A percentile compares a stretch with the other conserved stretches of the same genome.
These are phyloP conservation scores for Asteroscopus sphinx DNA, from an alignment of 2,888 invertebrate species.

Conservation along the genomic window DNA sequence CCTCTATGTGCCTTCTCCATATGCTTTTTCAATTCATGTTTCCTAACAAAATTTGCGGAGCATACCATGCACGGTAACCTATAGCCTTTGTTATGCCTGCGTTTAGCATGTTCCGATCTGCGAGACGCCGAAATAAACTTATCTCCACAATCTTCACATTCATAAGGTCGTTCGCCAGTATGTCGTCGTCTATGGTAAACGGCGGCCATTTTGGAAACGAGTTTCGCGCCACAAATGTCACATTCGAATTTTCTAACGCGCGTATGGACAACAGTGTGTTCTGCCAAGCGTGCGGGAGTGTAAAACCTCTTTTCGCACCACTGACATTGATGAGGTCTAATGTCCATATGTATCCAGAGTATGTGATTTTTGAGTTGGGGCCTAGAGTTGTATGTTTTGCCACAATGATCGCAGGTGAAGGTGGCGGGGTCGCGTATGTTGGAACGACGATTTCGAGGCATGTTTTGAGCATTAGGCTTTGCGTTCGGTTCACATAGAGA, in stretches of 20 bases:
- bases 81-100: slow-evolving; percentile 77
- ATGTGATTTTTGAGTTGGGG: slow-evolving; percentile 84
- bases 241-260: slow-evolving; percentile 87
- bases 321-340: slow-evolving; percentile 85
- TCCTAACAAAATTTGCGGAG: slow-evolving; percentile 72
- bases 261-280: slow-evolving; percentile 88
- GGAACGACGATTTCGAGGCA: slow-evolving; percentile 72
- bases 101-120: slow-evolving; percentile 80
- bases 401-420: slow-evolving; percentile 81
- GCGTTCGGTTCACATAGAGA: slow-evolving; percentile 80
- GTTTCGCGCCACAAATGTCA: slow-evolving; percentile 84
- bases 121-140: slow-evolving; percentile 82
- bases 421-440: slow-evolving; percentile 81
- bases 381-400: slow-evolving; percentile 76
- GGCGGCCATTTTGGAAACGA: slow-evolving; percentile 84
- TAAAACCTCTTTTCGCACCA: slow-evolving; percentile 88
- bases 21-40: slow-evolving; percentile 76
- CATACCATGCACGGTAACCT: slow-evolving; percentile 74
- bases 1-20: slow-evolving; percentile 69
- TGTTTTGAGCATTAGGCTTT: slow-evolving; percentile 69
- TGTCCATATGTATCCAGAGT: slow-evolving; percentile 86
- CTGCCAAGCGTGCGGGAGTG: slow-evolving; percentile 84
- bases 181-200: slow-evolving; percentile 84
- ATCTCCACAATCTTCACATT: slow-evolving; percentile 82
- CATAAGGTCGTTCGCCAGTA: slow-evolving; percentile 84